Evolutionary conservation across 1,140 invertebrate genomes (phyloP), one percentile per base, ranked within the genome.

Genomic region (Drosophila tsacasi): DNA sequence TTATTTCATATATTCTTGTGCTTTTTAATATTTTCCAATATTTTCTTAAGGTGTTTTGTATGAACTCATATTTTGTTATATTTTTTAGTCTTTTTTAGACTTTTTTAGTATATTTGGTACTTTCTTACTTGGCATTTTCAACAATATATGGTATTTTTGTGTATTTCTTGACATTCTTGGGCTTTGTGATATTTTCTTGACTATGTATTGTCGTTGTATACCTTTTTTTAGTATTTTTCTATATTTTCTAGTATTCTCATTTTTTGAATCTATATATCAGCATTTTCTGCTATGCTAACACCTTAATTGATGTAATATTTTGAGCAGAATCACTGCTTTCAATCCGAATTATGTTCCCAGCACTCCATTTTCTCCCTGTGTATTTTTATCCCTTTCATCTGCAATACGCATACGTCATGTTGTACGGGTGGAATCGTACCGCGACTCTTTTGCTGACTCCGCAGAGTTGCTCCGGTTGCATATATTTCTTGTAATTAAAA

Each of bases 401-500:
- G 49, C 52, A 86, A 80, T 87, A 86, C 80, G 83, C 84, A 86
- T 89, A 86, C 80, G 83, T 80, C 83, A 89, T 87, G 83, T 89
- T 89, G 83, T 64, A 79, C 80, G 52, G 21, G 17, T 50, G 39
- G 10, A 60, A 44, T 35, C 42, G 44, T 67, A 66, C 75, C 72
- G 79, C 67, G 76, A 89, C 80, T 57, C 54, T 87, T 83, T 71
- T 64, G 79, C 79, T 87, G 80, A 86, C 67, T 86, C 61, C 72
- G 84, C 79, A 73, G 55, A 85, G 63, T 73, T 49, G 80, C 52
- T 39, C 58, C 42, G 66, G 55, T 42, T 90, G 85, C 85, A 90
- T 89, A 84, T 89, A 90, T 90, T 89, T 89, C 85, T 90, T 90
- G 84, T 89, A 89, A 89, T 89, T 89, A 89, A 89, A 89, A 89